Conservation (phyloP, 2,113 vertebrate genomes). For the Micromys minutus region DNA sequence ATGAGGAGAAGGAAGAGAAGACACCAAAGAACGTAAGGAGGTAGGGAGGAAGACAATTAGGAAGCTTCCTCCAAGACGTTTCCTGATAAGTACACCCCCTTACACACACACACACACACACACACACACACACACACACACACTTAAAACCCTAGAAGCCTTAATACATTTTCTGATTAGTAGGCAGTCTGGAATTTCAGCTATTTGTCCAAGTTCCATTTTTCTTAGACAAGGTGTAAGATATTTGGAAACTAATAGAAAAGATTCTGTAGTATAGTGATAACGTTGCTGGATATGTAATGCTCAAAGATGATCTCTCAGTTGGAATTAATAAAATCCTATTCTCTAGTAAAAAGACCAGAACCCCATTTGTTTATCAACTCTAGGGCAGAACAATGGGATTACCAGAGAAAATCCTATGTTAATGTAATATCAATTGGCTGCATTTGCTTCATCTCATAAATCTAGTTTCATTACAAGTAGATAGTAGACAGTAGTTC, state of each 20-base stretch:
- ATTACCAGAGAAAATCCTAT: constrained; percentile 36
- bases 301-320: not conserved
- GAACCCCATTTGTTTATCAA: not conserved
- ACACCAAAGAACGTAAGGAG: not conserved
- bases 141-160: not conserved
- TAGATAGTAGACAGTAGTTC: not conserved
- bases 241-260: not conserved
- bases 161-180: not conserved
- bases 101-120: not conserved
- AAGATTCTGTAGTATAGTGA: not conserved
- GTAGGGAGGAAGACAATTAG: not conserved
- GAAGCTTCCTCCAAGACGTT: not conserved
- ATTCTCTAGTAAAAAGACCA: not conserved
- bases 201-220: not conserved
- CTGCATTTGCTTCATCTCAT: constrained; percentile 45
- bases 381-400: not conserved
- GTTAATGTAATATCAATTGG: not conserved
- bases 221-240: not conserved
- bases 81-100: not conserved
- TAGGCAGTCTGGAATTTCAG: not conserved
- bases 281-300: not conserved
- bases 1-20: not conserved
- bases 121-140: not conserved
- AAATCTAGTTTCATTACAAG: constrained; percentile 57
- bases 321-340: not conserved